Evolutionary conservation across 2,113 vertebrate species (phyloP).

Genomic region (Nothocercus julius): DNA sequence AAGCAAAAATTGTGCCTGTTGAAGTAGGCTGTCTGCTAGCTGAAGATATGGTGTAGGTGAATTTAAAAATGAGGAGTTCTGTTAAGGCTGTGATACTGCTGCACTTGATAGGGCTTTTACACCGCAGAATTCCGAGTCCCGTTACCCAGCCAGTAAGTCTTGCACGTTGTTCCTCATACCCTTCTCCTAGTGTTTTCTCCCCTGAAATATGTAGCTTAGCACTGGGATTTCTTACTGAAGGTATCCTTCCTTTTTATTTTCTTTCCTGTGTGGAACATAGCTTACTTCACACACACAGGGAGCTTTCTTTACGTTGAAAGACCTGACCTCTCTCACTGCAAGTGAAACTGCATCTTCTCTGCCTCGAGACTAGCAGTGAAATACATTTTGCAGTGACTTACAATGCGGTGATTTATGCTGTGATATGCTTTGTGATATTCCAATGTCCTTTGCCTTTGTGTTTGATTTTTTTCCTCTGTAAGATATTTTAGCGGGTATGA

Average conservation of each 20-base stretch:
- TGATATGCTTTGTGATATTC: slow-evolving; percentile 69
- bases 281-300: background rate
- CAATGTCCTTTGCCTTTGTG: slow-evolving; percentile 80
- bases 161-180: background rate
- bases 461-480: slow-evolving; percentile 63
- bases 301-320: slow-evolving; percentile 31
- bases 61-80: background rate
- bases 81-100: background rate
- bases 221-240: background rate
- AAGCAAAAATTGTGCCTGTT: background rate
- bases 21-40: background rate
- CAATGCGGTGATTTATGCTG: slow-evolving; percentile 76
- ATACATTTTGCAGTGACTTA: slow-evolving; percentile 57
- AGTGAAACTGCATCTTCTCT: slow-evolving; percentile 28
- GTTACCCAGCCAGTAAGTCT: fast-evolving
- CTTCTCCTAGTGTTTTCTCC: background rate
- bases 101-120: background rate
- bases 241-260: background rate
- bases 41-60: background rate
- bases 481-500: slow-evolving; percentile 64
- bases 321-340: slow-evolving; percentile 48
- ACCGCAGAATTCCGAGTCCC: background rate
- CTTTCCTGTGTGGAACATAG: background rate
- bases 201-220: background rate
- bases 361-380: slow-evolving; percentile 43